Evolutionary conservation across 2,113 vertebrate genomes (phyloP), one percentile per base, ranked within the genome.

Genomic region (Ctenodactylus gundi): DNA sequence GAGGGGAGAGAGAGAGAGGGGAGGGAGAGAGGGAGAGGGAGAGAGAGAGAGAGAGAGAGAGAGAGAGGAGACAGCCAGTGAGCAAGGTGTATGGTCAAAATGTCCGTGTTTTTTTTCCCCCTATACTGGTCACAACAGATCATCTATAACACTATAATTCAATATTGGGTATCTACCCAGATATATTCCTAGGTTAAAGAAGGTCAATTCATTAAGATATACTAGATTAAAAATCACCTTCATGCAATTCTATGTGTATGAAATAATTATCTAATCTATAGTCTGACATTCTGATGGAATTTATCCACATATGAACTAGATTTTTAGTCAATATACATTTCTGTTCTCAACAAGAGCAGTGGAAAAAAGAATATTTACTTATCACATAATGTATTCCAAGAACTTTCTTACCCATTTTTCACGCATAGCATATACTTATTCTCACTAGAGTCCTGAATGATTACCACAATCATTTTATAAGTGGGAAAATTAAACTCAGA

Each of bases 401-500:
- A 57, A 95, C 41, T 5, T 68, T 95, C 53, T 13, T 83, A 55
- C 3, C 29, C 0, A 90, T 3, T 76, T 93, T 95, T 87, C 44
- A 41, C 62, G 31, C 51, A 49, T 4, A 62, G 85, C 14, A 58
- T 60, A 39, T 93, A 11, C 12, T 60, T 77, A 84, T 44, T 81
- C 53, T 94, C 41, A 90, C 53, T 17, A n/a, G n/a, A 95, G 7
- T n/a, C 49, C 23, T 91, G 10, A 81, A n/a, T 53, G 68, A 91
- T 14, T 34, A 60, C 80, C 80, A 75, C 31, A 64, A 17, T 78
- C 46, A 91, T 76, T 85, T 94, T 57, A 84, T 27, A 93, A 95
- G 72, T 12, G 55, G n/a, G 2, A 94, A 93, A 83, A 91, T 91
- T 91, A 94, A 97, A 91, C 82, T 95, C 53, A 80, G n/a, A 93